These are phyloP conservation scores for Patella vulgata DNA, from an alignment of 1,140 invertebrate species.

Conservation along the genomic window DNA sequence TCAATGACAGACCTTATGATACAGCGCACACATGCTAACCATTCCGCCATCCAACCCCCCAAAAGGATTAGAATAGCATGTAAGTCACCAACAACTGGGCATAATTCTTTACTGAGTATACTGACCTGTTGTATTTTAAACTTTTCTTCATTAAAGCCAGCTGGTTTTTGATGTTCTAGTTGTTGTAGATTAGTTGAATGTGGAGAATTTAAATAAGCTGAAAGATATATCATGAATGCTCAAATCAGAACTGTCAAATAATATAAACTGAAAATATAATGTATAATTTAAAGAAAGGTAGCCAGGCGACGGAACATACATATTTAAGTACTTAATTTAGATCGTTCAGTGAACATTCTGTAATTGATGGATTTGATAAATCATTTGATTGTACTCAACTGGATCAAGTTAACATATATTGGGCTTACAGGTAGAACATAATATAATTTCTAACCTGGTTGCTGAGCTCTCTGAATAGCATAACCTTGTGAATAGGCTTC, in stretches of 20 bases:
- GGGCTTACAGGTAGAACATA: too few species aligned
- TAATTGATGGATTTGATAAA: too few species aligned
- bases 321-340: too few species aligned
- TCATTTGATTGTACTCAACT: too few species aligned
- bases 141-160: conserved; percentile 47
- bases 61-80: neutral
- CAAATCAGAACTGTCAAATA: neutral
- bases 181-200: neutral
- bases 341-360: too few species aligned
- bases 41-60: too few species aligned
- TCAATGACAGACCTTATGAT: too few species aligned
- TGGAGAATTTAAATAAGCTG: neutral
- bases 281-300: neutral
- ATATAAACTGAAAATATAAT: neutral
- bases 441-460: conserved; percentile 45
- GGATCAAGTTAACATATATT: too few species aligned
- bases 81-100: neutral
- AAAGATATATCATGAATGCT: neutral
- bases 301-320: too few species aligned
- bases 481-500: conserved; percentile 42
- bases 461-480: conserved; percentile 52
- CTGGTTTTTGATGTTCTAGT: conserved; percentile 6
- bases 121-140: conserved; percentile 45
- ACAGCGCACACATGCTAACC: too few species aligned
- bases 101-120: neutral